phyloP scores from a whole-genome alignment of 1,140 invertebrate genomes.

The Aphaenogaster rudis region DNA sequence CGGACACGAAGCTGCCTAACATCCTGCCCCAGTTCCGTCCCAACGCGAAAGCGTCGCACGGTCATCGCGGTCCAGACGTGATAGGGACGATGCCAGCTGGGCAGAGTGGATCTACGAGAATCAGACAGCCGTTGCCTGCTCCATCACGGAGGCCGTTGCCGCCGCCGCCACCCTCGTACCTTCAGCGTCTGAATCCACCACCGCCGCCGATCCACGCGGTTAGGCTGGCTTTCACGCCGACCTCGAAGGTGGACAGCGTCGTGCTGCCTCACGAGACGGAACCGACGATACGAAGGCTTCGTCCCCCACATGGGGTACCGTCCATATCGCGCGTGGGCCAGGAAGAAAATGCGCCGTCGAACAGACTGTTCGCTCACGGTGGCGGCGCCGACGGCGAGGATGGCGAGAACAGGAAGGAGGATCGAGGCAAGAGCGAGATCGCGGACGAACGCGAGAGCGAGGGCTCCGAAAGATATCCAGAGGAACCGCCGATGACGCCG shows the following conservation, averaged over 20 bases:
- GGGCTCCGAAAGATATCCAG: conserved; percentile 80
- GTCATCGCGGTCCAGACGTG: conserved; percentile 84
- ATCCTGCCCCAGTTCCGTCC: conserved; percentile 91
- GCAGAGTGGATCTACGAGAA: conserved; percentile 66
- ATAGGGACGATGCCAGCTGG: conserved; percentile 83
- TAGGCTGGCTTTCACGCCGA: conserved; percentile 44
- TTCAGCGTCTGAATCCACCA: conserved; percentile 86
- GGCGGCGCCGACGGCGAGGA: conserved; percentile 39
- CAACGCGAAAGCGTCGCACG: conserved; percentile 88
- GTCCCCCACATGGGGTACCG: conserved; percentile 17
- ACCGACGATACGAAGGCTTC: conserved; percentile 65
- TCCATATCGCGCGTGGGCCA: conserved; percentile 22
- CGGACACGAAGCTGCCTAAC: conserved; percentile 88
- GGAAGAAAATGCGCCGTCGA: conserved; percentile 39
- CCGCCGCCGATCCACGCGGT: conserved; percentile 82
- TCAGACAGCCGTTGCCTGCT: conserved; percentile 61
- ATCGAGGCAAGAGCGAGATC: conserved; percentile 9
- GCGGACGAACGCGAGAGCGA: conserved; percentile 38
- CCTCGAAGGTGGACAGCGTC: conserved; percentile 54
- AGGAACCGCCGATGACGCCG: conserved; percentile 85
- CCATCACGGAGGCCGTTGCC: conserved; percentile 72
- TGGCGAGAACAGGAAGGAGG: conserved; percentile 27
- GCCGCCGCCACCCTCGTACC: conserved; percentile 72
- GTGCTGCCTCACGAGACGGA: conserved; percentile 46
- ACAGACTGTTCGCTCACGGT: conserved; percentile 67